Base-by-base conservation (phyloP, 2,888 invertebrate genomes). In the Mythimna pallens region DNA sequence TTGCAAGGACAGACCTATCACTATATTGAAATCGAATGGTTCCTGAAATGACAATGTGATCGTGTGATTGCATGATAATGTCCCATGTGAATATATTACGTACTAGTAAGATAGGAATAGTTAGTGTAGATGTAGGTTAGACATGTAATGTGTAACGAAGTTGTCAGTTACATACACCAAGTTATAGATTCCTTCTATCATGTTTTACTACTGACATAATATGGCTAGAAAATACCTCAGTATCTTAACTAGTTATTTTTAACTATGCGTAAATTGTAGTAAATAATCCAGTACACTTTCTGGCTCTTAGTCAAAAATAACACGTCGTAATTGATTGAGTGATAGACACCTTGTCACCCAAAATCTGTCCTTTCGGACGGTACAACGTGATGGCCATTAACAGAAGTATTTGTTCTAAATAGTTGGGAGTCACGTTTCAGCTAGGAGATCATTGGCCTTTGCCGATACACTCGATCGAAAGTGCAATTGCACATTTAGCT, bases 11-110 rank as follows among this genome's bases (percentile, higher is more conserved):
- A 67, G 61, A 40, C 64, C 61, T 73, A 86, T 76, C 80, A 70
- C 65, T 73, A 73, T 84, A 82, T 78, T 70, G 74, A 73, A 73
- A 80, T 63, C 71, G 73, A 61, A 74, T 84, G 54, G 76, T 63
- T 55, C 63, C 70, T 64, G 73, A 73, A 76, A 80, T 74, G 75
- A 69, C 73, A 71, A 77, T 73, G 76, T 64, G 25, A 58, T 58
- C 50, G 72, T 74, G 74, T 78, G 74, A 80, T 84, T 72, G 86
- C 82, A 82, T 86, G 85, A 70, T 84, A 80, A 72, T 65, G 59
- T 69, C 14, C 63, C 71, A 67, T 76, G 58, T 65, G 62, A 73
- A 76, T 78, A 66, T 70, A 72, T 86, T 71, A 64, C 63, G 14
- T 55, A 20, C 52, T 17, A 34, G 14, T 36, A 52, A 54, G 30